These are phyloP conservation scores for Planococcus citri DNA, from an alignment of 1,140 invertebrate species.

Conservation along the genomic window DNA sequence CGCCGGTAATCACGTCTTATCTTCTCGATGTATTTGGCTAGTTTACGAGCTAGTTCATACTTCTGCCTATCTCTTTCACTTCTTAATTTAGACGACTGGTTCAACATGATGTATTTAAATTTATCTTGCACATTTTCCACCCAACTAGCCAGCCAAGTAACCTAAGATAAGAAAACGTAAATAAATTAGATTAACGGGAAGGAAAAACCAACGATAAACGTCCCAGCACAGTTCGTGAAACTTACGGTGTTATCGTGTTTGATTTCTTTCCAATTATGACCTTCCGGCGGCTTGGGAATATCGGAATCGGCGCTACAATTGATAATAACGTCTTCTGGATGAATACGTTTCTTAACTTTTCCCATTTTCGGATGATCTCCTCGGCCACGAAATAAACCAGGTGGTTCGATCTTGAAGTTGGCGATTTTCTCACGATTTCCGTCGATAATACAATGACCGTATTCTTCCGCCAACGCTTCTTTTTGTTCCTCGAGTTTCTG, in stretches of 20 bases:
- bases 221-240: not conserved
- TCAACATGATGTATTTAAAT: constrained; percentile 99
- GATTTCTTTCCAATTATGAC: constrained; percentile 95
- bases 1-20: constrained; percentile 77
- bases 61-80: constrained; percentile 99
- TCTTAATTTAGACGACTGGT: constrained; percentile 96
- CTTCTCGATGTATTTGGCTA: constrained; percentile 81
- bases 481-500: constrained; percentile 74
- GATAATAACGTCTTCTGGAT: constrained; percentile 92
- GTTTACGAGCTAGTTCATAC: constrained; percentile 90
- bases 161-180: constrained; percentile 31
- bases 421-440: constrained; percentile 98
- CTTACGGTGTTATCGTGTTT: constrained; percentile 81
- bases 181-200: not conserved
- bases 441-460: constrained; percentile 93
- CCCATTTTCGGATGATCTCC: constrained; percentile 99
- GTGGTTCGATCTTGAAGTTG: constrained; percentile 97
- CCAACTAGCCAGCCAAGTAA: constrained; percentile 97
- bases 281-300: constrained; percentile 70
- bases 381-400: constrained; percentile 87
- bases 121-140: constrained; percentile 95
- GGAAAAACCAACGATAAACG: not conserved
- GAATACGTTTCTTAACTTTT: constrained; percentile 80
- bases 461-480: constrained; percentile 78
- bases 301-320: constrained; percentile 91